phyloP scores from a whole-genome alignment of 2,888 invertebrate genomes.

The Peribatodes rhomboidaria region DNA sequence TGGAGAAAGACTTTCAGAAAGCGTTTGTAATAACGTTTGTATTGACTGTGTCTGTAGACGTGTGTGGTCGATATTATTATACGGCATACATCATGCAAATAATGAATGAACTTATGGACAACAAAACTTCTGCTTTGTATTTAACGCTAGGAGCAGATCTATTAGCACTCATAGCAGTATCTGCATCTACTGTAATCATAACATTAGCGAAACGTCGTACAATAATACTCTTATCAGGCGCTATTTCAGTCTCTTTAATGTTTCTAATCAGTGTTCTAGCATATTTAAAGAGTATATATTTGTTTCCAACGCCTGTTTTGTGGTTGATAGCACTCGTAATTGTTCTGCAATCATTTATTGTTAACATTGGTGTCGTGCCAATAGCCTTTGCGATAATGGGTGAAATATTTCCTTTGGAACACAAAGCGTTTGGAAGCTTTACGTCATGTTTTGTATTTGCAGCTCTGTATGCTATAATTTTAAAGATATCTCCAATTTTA shows the following conservation, averaged over 20 bases:
- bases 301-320: constrained; percentile 27
- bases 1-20: constrained; percentile 55
- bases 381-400: constrained; percentile 52
- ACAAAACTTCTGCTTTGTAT: constrained; percentile 54
- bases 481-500: constrained; percentile 59
- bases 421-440: constrained; percentile 56
- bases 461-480: constrained; percentile 49
- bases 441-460: constrained; percentile 56
- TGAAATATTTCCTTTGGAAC: constrained; percentile 63
- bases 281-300: constrained; percentile 47
- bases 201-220: constrained; percentile 53
- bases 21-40: constrained; percentile 52
- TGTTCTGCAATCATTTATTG: constrained; percentile 52
- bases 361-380: constrained; percentile 56
- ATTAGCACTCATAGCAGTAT: constrained; percentile 50
- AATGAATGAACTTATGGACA: constrained; percentile 52
- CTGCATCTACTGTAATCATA: constrained; percentile 52
- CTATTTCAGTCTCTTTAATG: constrained; percentile 51
- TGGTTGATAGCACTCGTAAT: constrained; percentile 56
- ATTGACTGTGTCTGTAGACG: constrained; percentile 55
- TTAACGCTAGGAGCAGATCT: constrained; percentile 57
- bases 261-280: constrained; percentile 50
- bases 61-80: constrained; percentile 59
- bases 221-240: constrained; percentile 54
- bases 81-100: constrained; percentile 59